These are phyloP conservation scores for Spisula solida DNA, from an alignment of 2,888 invertebrate genomes.

Conservation along the genomic window DNA sequence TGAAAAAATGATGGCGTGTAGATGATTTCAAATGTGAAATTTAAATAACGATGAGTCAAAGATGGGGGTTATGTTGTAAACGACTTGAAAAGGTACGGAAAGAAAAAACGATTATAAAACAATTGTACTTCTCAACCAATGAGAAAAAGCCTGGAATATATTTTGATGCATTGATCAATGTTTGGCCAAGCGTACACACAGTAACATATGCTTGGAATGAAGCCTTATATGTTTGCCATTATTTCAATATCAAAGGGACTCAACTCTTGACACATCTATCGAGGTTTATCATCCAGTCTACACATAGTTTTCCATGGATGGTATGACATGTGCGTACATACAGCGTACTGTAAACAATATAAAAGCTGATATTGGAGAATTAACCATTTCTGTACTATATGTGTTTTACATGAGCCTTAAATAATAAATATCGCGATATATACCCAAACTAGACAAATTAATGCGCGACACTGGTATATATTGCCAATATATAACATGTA, in stretches of 20 bases:
- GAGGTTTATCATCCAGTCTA: not conserved
- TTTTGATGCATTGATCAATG: conserved; percentile 11
- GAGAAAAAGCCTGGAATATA: conserved; percentile 12
- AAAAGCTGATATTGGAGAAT: not conserved
- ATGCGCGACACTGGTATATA: not conserved
- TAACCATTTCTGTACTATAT: not conserved
- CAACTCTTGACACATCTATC: not conserved
- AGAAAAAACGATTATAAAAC: conserved; percentile 7
- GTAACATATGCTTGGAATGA: not conserved
- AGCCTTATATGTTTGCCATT: conserved; percentile 22
- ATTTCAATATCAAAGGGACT: not conserved
- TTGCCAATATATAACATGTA: not conserved
- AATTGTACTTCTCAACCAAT: not conserved
- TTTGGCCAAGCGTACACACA: not conserved
- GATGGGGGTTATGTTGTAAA: conserved; percentile 16
- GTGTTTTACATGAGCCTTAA: not conserved
- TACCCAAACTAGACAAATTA: not conserved
- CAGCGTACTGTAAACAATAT: not conserved
- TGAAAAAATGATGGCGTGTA: conserved; percentile 1
- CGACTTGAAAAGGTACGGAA: conserved; percentile 3
- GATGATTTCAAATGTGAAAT: conserved; percentile 3
- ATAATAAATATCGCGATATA: not conserved
- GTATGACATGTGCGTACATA: not conserved
- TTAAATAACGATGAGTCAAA: conserved; percentile 21
- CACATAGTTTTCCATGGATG: not conserved